Evolutionary conservation across 1,140 invertebrate genomes (phyloP), one percentile per base, ranked within the genome.

Genomic region (Atopsyche davidsoni): DNA sequence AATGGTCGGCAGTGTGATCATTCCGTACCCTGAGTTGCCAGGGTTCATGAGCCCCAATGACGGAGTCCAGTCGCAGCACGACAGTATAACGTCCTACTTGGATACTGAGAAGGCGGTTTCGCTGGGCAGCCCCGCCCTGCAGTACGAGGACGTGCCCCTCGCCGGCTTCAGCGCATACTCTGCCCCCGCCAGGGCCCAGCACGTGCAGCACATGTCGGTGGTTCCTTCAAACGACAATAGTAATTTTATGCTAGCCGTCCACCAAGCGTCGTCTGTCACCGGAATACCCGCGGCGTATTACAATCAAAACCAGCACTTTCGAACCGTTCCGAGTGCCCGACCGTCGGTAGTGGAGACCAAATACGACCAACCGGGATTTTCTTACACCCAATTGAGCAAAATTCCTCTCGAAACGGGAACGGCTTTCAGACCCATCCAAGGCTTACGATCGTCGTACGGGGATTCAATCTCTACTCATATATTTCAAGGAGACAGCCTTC

Each of bases 301-400:
- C 25, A 28, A n/a, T n/a, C n/a, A n/a, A n/a, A 28, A 7, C n/a
- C 25, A 7, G 25, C 25, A 28, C 25, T n/a, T 7, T n/a, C 6
- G n/a, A n/a, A n/a, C n/a, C n/a, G n/a, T n/a, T n/a, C n/a, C n/a
- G 28, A 23, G 18, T 39, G 16, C 4, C 41, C 24, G 49, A 41
- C 1, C 31, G 52, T 42, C 13, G 3, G 46, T 54, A 13, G 31
- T 21, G 7, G 25, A 28, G 11, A 34, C 36, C 2, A 45, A 36
- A 22, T 52, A 21, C 46, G 50, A 53, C 16, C 50, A 53, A 22
- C 50, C 50, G 2, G 44, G 31, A 17, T 53, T 53, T 42, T 53
- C 50, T 0, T 57, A 57, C 18, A 53, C 50, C 11, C 50, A 57
- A 36, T 17, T 57, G 7, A 44, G 38, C 14, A 43, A 49, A 40